phyloP scores from a whole-genome alignment of 2,113 vertebrate species.

The Phalacrocorax pelagicus region DNA sequence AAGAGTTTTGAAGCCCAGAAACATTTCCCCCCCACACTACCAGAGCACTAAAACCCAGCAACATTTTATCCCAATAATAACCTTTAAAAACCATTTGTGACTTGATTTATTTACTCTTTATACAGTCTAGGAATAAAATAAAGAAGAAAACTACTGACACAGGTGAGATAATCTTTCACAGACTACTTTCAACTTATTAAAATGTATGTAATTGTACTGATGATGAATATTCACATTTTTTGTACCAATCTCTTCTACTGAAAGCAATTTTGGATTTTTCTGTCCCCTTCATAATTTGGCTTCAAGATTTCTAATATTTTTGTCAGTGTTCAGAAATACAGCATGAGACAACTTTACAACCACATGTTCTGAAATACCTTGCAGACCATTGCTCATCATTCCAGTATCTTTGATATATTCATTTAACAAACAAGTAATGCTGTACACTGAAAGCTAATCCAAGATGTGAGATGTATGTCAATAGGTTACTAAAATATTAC shows the following conservation, averaged over 20 bases:
- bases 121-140: neutral
- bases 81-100: neutral
- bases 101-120: neutral
- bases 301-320: neutral
- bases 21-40: neutral
- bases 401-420: neutral
- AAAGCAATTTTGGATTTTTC: neutral
- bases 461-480: neutral
- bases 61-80: neutral
- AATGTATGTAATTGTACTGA: neutral
- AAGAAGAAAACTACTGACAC: neutral
- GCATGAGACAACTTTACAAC: neutral
- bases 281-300: neutral
- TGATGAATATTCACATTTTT: neutral
- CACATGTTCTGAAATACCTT: neutral
- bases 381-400: neutral
- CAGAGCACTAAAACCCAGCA: slow-evolving; percentile 4
- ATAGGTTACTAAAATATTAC: neutral
- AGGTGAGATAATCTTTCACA: neutral
- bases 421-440: neutral
- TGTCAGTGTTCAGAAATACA: neutral
- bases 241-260: neutral
- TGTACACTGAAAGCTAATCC: neutral
- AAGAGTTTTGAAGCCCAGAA: slow-evolving; percentile 35
- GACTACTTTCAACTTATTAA: neutral